Conservation (phyloP, 1,140 invertebrate genomes). For the Drosophila sechellia region DNA sequence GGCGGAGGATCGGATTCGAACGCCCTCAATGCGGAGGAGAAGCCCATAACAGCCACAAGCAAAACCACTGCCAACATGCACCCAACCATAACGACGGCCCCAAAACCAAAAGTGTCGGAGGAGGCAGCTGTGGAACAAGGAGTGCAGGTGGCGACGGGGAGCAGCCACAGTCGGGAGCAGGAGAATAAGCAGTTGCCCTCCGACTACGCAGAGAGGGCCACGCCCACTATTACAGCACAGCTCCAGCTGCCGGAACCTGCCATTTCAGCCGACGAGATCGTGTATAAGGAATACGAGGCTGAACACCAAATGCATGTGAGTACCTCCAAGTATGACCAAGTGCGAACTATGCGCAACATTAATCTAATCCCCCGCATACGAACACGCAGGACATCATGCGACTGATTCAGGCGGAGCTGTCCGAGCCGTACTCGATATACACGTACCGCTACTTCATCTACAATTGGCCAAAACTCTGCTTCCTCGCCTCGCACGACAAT, state of each 20-base stretch:
- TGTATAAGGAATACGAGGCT: slow-evolving; percentile 93
- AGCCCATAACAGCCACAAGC: slow-evolving; percentile 41
- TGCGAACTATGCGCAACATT: background rate
- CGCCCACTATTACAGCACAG: slow-evolving; percentile 19
- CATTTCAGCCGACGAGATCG: slow-evolving; percentile 83
- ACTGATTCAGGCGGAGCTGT: slow-evolving; percentile 99
- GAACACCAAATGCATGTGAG: slow-evolving; percentile 94
- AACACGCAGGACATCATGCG: slow-evolving; percentile 92
- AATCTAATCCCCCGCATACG: slow-evolving; percentile 1
- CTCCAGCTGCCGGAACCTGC: slow-evolving; percentile 56
- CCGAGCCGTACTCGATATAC: slow-evolving; percentile 99
- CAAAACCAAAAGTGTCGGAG: slow-evolving; percentile 42
- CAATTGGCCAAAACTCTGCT: slow-evolving; percentile 99
- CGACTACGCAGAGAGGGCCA: slow-evolving; percentile 25
- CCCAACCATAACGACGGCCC: slow-evolving; percentile 50
- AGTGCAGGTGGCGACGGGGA: slow-evolving; percentile 26
- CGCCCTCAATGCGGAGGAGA: background rate
- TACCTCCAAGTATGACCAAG: background rate
- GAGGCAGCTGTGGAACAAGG: background rate
- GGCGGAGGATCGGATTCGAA: background rate
- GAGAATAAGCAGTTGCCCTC: slow-evolving; percentile 35
- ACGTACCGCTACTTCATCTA: slow-evolving; percentile 99
- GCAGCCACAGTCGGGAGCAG: slow-evolving; percentile 1
- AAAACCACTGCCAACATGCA: slow-evolving; percentile 71
- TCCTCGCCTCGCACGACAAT: slow-evolving; percentile 94